These are phyloP conservation scores for Watsonalla cultraria DNA, from an alignment of 2,888 invertebrate species.

Conservation along the genomic window DNA sequence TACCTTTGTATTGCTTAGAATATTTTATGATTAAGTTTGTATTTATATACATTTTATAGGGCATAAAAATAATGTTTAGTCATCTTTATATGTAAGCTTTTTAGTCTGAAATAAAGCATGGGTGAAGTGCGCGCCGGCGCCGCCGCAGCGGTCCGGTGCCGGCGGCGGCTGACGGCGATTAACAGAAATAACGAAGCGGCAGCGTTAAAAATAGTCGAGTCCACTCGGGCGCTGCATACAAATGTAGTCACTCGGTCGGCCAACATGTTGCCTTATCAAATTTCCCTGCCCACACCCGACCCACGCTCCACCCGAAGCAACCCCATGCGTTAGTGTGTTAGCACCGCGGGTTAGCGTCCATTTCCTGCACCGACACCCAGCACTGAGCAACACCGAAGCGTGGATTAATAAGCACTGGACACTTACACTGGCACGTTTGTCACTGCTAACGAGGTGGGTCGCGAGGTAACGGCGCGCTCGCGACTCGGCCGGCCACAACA, in stretches of 20 bases:
- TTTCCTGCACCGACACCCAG: slow-evolving; percentile 50
- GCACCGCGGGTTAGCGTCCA: slow-evolving; percentile 54
- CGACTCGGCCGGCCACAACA: slow-evolving; percentile 43
- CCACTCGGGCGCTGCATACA: slow-evolving; percentile 63
- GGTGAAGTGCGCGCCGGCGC: not conserved
- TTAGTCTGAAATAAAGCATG: slow-evolving; percentile 1
- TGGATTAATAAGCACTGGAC: slow-evolving; percentile 54
- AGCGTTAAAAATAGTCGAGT: slow-evolving; percentile 67
- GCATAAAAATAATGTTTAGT: not conserved
- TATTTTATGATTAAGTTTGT: no score
- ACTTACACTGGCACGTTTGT: slow-evolving; percentile 57
- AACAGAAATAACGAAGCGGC: slow-evolving; percentile 23
- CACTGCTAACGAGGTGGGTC: slow-evolving; percentile 41
- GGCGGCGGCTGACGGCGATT: slow-evolving; percentile 18
- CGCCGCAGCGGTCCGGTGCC: slow-evolving; percentile 22
- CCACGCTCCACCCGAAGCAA: slow-evolving; percentile 40
- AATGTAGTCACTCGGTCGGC: slow-evolving; percentile 61
- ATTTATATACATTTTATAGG: no score
- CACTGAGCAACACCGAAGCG: slow-evolving; percentile 52
- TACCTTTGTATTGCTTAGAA: no score
- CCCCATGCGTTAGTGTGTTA: slow-evolving; percentile 73
- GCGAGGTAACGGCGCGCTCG: slow-evolving; percentile 37
- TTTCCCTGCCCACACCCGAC: slow-evolving; percentile 69
- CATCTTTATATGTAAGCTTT: not conserved
- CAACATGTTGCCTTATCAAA: slow-evolving; percentile 70